Evolutionary conservation across 2,888 invertebrate species (phyloP).

Genomic region (Synanthedon vespiformis): DNA sequence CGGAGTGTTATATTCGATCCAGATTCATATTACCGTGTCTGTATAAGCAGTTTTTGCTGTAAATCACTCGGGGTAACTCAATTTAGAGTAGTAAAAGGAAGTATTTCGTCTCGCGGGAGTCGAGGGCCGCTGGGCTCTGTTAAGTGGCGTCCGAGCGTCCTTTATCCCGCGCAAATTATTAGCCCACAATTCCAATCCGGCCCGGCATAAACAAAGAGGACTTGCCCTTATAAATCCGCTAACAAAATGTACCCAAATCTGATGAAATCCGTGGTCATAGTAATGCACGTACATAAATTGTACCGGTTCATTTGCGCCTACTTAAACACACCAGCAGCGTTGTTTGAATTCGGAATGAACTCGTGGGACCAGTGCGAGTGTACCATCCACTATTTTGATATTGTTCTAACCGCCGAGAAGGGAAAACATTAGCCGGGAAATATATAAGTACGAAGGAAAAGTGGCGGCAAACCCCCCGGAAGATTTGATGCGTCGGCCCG

Average conservation of each 20-base stretch:
- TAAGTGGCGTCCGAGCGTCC: constrained; percentile 31
- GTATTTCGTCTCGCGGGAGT: constrained; percentile 9
- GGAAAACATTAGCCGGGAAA: constrained; percentile 36
- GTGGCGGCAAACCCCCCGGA: constrained; percentile 17
- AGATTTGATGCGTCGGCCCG: constrained; percentile 16
- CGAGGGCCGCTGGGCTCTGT: constrained; percentile 4
- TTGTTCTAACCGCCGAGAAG: constrained; percentile 10
- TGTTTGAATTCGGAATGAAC: too few relatives aligned
- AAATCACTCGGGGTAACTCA: constrained; percentile 53
- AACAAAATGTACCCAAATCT: too few relatives aligned
- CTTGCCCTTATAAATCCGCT: too few relatives aligned
- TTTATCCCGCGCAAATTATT: constrained; percentile 39
- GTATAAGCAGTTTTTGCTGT: constrained; percentile 38
- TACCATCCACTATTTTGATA: neutral
- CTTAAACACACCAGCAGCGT: too few relatives aligned
- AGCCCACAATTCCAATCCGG: constrained; percentile 9
- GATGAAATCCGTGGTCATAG: too few relatives aligned
- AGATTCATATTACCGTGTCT: neutral
- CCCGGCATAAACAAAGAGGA: too few relatives aligned
- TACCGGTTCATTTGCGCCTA: too few relatives aligned
- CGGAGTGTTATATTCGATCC: too few relatives aligned
- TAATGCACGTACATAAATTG: too few relatives aligned
- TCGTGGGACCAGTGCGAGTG: too few relatives aligned
- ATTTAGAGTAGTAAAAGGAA: constrained; percentile 40
- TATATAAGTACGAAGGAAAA: constrained; percentile 32